Base-by-base conservation (phyloP, 2,797 vertebrate species). In the Chiroxiphia lanceolata region DNA sequence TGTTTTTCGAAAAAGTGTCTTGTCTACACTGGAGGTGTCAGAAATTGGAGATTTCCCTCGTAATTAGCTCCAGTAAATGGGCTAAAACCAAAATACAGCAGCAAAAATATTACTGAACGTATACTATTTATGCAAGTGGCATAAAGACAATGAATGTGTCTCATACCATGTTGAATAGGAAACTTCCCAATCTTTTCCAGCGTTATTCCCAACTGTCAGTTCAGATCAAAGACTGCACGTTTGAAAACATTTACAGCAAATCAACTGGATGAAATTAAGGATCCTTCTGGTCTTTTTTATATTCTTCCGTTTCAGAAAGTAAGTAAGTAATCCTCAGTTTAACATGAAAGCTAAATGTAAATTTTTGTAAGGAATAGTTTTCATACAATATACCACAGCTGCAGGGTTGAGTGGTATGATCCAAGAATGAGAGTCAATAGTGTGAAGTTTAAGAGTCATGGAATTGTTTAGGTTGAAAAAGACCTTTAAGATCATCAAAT, bases 281-380 rank as follows among this genome's bases (percentile, higher is more conserved):
- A 99, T 91, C 99, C 99, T 0, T 99, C 99, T 4, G 99, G 99
- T 29, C 98, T 99, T 31, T 99, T 99, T 95, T 99, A 99, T 91
- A 99, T 99, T 79, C 99, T 99, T 25, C 99, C 99, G 23, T 99
- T 99, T 97, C 99, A 99, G 94, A 99, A 99, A 98, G 99, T 99
- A 98, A 98, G 82, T 84, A 51, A 70, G 4, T 21, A 68, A 42
- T 5, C 8, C 18, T 15, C 25, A 50, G 10, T 34, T 70, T 63
- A 42, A 47, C 8, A 1, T n/a, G 61, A 40, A 12, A 61, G 15
- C 9, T 8, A 15, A 50, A 44, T 40, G 23, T 48, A 31, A 74
- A 44, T 36, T 26, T 22, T 53, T 93, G 40, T 59, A 31, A 83
- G 31, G n/a, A 88, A 34, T 7, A 14, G 8, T 47, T 77, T 76